Conservation (phyloP, 2,113 vertebrate genomes). For the Vulpes lagopus region DNA sequence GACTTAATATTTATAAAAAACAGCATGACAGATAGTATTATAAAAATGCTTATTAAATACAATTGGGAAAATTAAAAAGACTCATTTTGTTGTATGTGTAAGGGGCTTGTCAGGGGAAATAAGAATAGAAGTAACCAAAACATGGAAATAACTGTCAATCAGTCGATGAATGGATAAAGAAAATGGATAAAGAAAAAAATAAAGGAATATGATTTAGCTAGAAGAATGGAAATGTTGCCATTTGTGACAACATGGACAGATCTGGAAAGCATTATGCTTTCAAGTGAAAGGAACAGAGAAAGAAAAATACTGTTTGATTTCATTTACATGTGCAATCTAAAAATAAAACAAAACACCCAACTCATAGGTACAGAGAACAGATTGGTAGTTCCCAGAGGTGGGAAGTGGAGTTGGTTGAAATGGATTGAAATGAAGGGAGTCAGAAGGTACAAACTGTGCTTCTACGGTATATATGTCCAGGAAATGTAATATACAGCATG, state of each 20-base stretch:
- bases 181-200: background rate
- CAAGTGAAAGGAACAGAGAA: background rate
- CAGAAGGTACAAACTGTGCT: background rate
- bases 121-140: background rate
- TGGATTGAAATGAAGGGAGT: background rate
- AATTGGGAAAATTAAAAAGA: background rate
- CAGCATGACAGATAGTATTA: background rate
- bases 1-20: background rate
- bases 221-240: background rate
- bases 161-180: background rate
- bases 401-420: background rate
- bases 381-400: background rate
- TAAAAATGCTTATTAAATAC: constrained; percentile 3
- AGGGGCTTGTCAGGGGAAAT: background rate
- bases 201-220: background rate
- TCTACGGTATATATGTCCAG: background rate
- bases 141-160: background rate
- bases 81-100: background rate
- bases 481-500: background rate
- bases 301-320: background rate
- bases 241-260: background rate
- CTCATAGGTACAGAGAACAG: background rate
- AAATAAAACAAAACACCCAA: background rate
- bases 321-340: background rate
- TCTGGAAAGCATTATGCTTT: background rate